phyloP scores from a whole-genome alignment of 2,888 invertebrate species.

The Lepidocyrtoides sp. region DNA sequence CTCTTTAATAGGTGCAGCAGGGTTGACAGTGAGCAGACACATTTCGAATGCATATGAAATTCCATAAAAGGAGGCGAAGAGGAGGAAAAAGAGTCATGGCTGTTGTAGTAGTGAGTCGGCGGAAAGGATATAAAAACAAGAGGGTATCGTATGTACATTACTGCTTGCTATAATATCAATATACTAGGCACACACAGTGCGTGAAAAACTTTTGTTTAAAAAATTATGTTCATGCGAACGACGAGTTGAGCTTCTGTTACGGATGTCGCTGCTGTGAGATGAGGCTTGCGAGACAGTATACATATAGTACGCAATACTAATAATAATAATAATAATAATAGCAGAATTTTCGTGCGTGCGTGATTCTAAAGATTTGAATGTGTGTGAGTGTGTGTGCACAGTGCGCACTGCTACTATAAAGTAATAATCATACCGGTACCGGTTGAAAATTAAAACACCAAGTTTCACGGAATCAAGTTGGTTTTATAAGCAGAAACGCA shows the following conservation, averaged over 20 bases:
- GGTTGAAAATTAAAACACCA: conserved; percentile 44
- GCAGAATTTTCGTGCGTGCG: conserved; percentile 29
- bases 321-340: neutral
- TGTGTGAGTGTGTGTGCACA: neutral
- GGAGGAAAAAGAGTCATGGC: neutral
- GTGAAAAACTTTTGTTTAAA: conserved; percentile 44
- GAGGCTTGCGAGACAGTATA: neutral
- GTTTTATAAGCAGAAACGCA: conserved; percentile 5
- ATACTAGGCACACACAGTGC: neutral
- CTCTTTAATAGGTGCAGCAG: neutral
- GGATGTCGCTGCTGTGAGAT: neutral
- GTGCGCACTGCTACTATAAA: conserved; percentile 15
- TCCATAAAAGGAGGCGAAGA: conserved; percentile 31
- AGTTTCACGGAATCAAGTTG: conserved; percentile 33
- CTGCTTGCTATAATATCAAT: too few relatives aligned
- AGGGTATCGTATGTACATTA: neutral
- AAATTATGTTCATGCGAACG: neutral
- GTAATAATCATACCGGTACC: conserved; percentile 35
- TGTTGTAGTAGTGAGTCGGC: neutral
- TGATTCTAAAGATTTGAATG: conserved; percentile 2
- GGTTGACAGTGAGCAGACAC: conserved; percentile 34
- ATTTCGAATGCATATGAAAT: conserved; percentile 1
- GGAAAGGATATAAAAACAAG: neutral
- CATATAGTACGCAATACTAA: neutral
- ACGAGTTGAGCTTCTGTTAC: neutral